Percentiles rank a stretch among this genome's conserved stretches.
These are phyloP conservation scores for Silurus meridionalis DNA, from an alignment of 2,113 vertebrate species.

Conservation along the genomic window DNA sequence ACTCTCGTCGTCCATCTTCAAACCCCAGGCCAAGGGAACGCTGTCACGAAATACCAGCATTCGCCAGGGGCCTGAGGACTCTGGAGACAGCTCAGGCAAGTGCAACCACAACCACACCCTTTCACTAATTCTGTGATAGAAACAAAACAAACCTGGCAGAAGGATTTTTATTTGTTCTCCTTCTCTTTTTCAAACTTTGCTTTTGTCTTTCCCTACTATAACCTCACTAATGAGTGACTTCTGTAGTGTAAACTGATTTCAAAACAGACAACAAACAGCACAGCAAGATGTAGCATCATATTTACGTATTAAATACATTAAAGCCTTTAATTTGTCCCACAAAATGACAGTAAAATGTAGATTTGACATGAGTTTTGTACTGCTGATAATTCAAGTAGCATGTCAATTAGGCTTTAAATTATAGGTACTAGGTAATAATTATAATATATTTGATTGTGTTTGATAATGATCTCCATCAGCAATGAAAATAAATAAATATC, in stretches of 20 bases:
- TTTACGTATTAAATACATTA: background rate
- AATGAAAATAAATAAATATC: background rate
- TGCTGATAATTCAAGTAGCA: background rate
- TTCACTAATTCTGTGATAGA: background rate
- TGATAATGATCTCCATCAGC: background rate
- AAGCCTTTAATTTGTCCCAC: background rate
- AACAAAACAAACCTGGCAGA: too few relatives aligned
- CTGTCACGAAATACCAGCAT: slow-evolving; percentile 84
- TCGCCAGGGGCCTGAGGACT: slow-evolving; percentile 82
- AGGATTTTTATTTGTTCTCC: background rate
- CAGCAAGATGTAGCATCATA: background rate
- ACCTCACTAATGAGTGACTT: background rate
- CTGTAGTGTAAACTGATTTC: background rate
- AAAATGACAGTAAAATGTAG: background rate
- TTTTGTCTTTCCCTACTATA: background rate
- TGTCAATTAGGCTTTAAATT: background rate
- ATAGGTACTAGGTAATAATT: background rate
- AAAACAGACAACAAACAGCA: background rate
- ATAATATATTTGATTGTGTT: background rate
- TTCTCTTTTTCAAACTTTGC: background rate
- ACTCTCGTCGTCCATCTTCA: slow-evolving; percentile 94
- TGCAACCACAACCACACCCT: background rate
- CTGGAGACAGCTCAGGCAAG: slow-evolving; percentile 77
- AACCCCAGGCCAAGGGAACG: slow-evolving; percentile 85
- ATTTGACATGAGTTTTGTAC: background rate